These are phyloP conservation scores for Dysmachus trigonus DNA, from an alignment of 2,888 invertebrate genomes.

Conservation along the genomic window DNA sequence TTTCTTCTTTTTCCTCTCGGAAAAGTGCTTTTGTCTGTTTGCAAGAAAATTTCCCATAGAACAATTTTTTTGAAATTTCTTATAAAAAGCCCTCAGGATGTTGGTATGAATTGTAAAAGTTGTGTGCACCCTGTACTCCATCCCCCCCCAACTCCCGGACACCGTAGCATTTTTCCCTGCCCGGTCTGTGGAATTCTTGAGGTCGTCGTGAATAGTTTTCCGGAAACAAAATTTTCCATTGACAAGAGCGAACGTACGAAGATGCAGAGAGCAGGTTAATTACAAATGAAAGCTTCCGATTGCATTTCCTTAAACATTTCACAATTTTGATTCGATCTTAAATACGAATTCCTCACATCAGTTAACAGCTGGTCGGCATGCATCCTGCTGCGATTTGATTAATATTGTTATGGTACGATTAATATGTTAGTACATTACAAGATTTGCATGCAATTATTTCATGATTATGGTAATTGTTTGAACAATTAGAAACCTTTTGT, in stretches of 20 bases:
- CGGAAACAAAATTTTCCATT: slow-evolving; percentile 37
- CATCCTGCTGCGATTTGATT: background rate
- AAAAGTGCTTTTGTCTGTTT: slow-evolving; percentile 42
- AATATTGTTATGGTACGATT: background rate
- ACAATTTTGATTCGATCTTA: slow-evolving; percentile 12
- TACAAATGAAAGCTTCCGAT: slow-evolving; percentile 29
- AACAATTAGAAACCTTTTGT: background rate
- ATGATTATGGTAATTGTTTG: background rate
- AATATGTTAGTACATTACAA: background rate
- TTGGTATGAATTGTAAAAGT: slow-evolving; percentile 43
- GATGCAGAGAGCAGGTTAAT: slow-evolving; percentile 19
- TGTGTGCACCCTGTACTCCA: slow-evolving; percentile 3
- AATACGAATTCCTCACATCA: background rate
- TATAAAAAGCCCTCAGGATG: slow-evolving; percentile 41
- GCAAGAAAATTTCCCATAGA: slow-evolving; percentile 25
- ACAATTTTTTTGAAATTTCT: slow-evolving; percentile 32
- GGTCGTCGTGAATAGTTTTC: slow-evolving; percentile 9
- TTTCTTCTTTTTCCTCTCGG: slow-evolving; percentile 30
- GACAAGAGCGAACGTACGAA: background rate
- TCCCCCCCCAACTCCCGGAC: background rate
- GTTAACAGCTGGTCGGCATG: background rate
- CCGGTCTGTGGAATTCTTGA: background rate
- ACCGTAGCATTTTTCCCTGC: background rate
- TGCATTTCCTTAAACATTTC: slow-evolving; percentile 23
- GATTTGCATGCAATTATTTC: background rate